A percentile compares a stretch with the other conserved stretches of the same genome.
Conservation (phyloP, 2,888 invertebrate genomes). For the Neoascia interrupta region DNA sequence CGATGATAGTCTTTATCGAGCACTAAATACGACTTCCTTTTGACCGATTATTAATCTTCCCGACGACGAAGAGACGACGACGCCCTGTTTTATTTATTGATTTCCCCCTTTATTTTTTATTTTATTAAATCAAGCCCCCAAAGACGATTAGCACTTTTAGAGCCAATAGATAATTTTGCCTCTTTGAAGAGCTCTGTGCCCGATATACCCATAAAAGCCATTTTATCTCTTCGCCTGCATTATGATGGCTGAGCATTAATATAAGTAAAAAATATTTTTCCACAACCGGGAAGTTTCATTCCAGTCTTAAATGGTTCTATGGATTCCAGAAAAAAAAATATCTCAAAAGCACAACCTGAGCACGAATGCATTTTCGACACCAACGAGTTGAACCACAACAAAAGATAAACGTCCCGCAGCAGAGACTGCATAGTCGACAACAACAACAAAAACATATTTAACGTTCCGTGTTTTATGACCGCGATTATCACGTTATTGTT, state of each 20-base stretch:
- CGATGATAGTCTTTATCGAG: too few relatives aligned
- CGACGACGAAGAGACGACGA: too few relatives aligned
- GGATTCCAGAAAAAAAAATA: not conserved
- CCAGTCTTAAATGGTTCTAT: too few relatives aligned
- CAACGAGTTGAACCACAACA: slow-evolving; percentile 36
- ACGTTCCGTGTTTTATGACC: slow-evolving; percentile 41
- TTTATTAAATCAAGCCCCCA: slow-evolving; percentile 31
- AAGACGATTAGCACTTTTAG: slow-evolving; percentile 34
- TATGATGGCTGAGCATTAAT: slow-evolving; percentile 45
- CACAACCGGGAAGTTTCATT: too few relatives aligned
- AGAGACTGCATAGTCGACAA: not conserved
- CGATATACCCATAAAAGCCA: slow-evolving; percentile 26
- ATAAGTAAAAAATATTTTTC: too few relatives aligned
- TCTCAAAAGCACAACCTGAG: slow-evolving; percentile 1
- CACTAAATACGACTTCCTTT: slow-evolving; percentile 25
- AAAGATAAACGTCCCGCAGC: slow-evolving; percentile 41
- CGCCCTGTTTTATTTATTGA: not conserved
- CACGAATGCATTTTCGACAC: slow-evolving; percentile 28
- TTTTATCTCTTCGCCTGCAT: slow-evolving; percentile 36
- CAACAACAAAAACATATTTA: slow-evolving; percentile 29
- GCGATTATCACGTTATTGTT: slow-evolving; percentile 52
- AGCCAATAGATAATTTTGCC: slow-evolving; percentile 8
- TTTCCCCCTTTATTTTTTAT: not conserved
- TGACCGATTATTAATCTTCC: slow-evolving; percentile 23
- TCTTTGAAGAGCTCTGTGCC: slow-evolving; percentile 2